Evolutionary conservation across 2,888 invertebrate genomes (phyloP).

Genomic region (Caradrina kadenii): DNA sequence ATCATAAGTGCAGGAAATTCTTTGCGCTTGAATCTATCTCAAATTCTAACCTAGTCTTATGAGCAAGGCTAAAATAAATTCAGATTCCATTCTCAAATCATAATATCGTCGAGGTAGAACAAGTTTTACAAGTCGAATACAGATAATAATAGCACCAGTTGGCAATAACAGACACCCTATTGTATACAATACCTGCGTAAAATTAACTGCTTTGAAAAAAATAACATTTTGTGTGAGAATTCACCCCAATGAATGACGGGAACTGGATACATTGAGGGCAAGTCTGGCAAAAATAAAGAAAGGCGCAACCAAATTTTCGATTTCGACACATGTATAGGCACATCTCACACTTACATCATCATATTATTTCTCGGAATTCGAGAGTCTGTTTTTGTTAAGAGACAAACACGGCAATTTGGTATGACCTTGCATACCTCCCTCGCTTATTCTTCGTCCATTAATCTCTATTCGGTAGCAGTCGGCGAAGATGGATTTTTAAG

Average conservation of each 20-base stretch:
- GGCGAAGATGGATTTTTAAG: constrained; percentile 25
- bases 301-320: constrained; percentile 1
- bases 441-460: constrained; percentile 25
- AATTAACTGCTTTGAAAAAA: constrained; percentile 36
- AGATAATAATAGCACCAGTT: constrained; percentile 32
- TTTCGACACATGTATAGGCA: constrained; percentile 2
- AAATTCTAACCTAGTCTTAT: not conserved
- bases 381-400: constrained; percentile 29
- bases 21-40: not conserved
- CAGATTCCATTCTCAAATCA: constrained; percentile 25
- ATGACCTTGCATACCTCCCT: constrained; percentile 50
- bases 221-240: constrained; percentile 14
- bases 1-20: not conserved
- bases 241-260: constrained; percentile 23
- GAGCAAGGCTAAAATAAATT: constrained; percentile 6
- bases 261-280: constrained; percentile 25
- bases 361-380: constrained; percentile 20
- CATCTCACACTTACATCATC: constrained; percentile 27
- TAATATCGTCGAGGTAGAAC: constrained; percentile 11
- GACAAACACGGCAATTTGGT: constrained; percentile 45
- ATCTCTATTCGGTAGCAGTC: constrained; percentile 41
- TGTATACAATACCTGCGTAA: constrained; percentile 8
- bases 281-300: not conserved
- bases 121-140: constrained; percentile 11
- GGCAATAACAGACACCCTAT: constrained; percentile 26